Conservation (phyloP, 2,113 vertebrate species). For the Orientallactaga bullata region DNA sequence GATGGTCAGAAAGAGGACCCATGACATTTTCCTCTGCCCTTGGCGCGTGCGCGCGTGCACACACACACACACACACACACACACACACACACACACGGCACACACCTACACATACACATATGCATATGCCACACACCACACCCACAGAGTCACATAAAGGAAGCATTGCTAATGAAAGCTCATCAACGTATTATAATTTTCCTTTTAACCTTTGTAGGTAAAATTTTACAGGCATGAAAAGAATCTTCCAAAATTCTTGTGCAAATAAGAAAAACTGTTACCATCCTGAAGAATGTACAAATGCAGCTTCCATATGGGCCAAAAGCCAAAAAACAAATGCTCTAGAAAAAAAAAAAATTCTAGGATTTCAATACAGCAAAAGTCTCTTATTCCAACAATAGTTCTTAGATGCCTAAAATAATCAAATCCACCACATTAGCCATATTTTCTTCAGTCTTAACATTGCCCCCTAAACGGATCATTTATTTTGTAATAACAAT, state of each 20-base stretch:
- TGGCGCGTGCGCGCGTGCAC: too few relatives aligned
- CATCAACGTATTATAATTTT: not conserved
- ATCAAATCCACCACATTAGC: not conserved
- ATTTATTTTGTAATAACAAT: constrained; percentile 40
- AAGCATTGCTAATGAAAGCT: not conserved
- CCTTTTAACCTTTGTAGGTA: constrained; percentile 26
- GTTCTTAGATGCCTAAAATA: constrained; percentile 46
- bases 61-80: too few relatives aligned
- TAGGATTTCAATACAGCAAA: constrained; percentile 44
- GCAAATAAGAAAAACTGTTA: constrained; percentile 39
- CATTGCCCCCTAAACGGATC: not conserved
- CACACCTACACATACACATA: too few relatives aligned
- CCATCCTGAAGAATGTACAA: constrained; percentile 10
- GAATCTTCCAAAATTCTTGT: not conserved
- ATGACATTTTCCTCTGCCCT: too few relatives aligned
- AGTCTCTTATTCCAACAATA: constrained; percentile 47
- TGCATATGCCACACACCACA: too few relatives aligned
- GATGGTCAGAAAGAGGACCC: too few relatives aligned
- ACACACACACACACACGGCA: too few relatives aligned
- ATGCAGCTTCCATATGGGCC: not conserved
- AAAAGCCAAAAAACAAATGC: constrained; percentile 49
- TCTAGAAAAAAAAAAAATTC: not conserved
- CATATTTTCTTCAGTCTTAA: constrained; percentile 37
- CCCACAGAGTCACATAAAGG: not conserved
- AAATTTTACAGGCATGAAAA: constrained; percentile 20